Evolutionary conservation across 2,113 vertebrate genomes (phyloP).

Genomic region (Grantiella picta): DNA sequence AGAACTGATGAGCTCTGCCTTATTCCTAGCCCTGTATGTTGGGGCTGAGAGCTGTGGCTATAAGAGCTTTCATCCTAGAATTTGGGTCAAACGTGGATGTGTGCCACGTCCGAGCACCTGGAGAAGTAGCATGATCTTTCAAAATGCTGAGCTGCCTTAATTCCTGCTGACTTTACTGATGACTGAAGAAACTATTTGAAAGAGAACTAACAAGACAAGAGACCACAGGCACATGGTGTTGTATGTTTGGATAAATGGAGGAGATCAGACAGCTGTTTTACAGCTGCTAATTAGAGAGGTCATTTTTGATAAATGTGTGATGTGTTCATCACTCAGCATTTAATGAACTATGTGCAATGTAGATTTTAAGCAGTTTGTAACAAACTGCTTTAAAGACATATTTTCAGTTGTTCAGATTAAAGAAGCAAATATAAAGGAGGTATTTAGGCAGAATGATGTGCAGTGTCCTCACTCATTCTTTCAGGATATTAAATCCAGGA

Average conservation of each 20-base stretch:
- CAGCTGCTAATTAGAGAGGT: slow-evolving; percentile 17
- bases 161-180: not conserved
- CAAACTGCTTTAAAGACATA: not conserved
- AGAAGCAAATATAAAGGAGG: not conserved
- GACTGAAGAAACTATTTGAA: not conserved
- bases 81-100: not conserved
- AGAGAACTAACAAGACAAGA: not conserved
- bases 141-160: not conserved
- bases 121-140: not conserved
- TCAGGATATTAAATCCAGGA: not conserved
- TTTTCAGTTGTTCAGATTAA: slow-evolving; percentile 7
- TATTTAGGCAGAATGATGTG: not conserved
- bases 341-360: not conserved
- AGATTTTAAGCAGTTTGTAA: not conserved
- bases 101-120: not conserved
- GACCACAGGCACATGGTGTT: not conserved
- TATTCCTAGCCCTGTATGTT: fast-evolving
- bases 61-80: not conserved
- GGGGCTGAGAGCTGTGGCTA: not conserved
- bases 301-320: not conserved
- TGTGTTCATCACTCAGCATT: not conserved
- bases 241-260: not conserved
- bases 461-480: not conserved
- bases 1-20: not conserved
- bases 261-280: not conserved